Conservation (phyloP, 2,113 vertebrate species). For the Caretta caretta region DNA sequence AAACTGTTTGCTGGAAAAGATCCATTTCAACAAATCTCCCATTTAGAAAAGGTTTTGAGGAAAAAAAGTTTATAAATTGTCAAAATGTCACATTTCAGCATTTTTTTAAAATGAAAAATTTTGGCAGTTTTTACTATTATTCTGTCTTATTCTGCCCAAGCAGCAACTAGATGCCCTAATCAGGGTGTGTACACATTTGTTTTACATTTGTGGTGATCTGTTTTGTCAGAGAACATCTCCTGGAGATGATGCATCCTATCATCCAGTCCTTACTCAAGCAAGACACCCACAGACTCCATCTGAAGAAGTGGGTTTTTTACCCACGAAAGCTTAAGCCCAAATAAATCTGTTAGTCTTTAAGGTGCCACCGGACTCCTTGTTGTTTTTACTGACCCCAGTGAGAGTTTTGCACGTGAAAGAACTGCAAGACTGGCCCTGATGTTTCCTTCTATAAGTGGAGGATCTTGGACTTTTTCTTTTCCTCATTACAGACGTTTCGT, state of each 20-base stretch:
- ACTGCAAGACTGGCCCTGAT: neutral
- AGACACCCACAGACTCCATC: neutral
- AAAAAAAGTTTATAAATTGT: neutral
- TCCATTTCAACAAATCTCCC: neutral
- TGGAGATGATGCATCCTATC: neutral
- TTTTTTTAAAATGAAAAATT: neutral
- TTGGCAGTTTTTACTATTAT: neutral
- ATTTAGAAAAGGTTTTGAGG: neutral
- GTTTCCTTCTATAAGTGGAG: neutral
- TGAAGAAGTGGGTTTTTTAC: no score
- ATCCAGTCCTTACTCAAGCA: neutral
- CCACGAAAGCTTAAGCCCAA: no score
- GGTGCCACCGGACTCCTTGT: no score
- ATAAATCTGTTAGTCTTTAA: no score
- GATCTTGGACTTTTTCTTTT: conserved; percentile 6
- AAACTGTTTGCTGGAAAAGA: neutral
- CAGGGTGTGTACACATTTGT: neutral
- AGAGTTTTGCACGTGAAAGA: neutral
- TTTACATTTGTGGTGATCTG: neutral
- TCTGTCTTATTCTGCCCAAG: neutral
- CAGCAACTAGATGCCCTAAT: neutral
- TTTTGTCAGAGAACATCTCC: neutral
- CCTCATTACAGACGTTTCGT: conserved; percentile 32
- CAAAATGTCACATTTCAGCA: neutral
- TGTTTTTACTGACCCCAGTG: neutral